Percentiles rank a stretch among this genome's conserved stretches.
Conservation (phyloP, 2,797 vertebrate genomes). For the Danio choprae region DNA sequence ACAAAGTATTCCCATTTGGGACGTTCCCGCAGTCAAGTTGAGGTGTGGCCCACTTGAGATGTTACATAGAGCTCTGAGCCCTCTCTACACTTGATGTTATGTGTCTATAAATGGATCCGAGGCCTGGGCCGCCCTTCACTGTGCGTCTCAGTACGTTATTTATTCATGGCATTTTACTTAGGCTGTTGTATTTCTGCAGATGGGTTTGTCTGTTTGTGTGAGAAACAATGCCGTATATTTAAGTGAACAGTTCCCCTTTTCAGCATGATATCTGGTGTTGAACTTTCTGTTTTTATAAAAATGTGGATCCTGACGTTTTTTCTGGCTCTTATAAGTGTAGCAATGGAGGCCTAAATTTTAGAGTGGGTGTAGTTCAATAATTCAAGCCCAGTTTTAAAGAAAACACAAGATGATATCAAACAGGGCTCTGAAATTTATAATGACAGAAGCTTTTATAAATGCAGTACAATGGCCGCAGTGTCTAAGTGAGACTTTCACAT, state of each 20-base stretch:
- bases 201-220: conserved; percentile 4
- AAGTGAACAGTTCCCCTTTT: background rate
- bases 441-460: background rate
- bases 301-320: background rate
- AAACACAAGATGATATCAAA: background rate
- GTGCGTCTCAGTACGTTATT: conserved; percentile 14
- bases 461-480: background rate
- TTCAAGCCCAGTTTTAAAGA: background rate
- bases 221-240: background rate
- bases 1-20: conserved; percentile 6
- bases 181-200: conserved; percentile 17
- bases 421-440: background rate
- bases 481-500: background rate
- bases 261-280: background rate
- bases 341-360: background rate
- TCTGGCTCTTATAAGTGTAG: background rate
- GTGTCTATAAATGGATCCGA: conserved; percentile 29
- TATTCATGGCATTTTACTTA: conserved; percentile 46
- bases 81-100: conserved; percentile 8
- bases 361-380: background rate
- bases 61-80: conserved; percentile 19
- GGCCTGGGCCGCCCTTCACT: background rate
- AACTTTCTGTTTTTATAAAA: background rate
- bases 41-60: conserved; percentile 38
- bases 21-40: conserved; percentile 1